Evolutionary conservation across 2,888 invertebrate species (phyloP).

Genomic region (Acutogordius australiensis): DNA sequence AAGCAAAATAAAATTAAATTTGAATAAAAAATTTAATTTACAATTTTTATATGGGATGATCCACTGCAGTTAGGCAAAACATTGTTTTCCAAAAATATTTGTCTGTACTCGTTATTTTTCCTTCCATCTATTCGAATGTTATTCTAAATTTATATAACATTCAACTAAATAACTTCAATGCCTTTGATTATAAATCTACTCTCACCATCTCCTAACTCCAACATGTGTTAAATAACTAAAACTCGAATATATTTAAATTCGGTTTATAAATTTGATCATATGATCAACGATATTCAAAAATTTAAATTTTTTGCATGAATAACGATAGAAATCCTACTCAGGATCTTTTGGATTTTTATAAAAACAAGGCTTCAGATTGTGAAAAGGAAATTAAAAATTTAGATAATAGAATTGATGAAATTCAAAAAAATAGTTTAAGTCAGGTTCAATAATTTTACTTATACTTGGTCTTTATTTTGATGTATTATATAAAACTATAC

Average conservation of each 20-base stretch:
- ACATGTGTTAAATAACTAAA: too few relatives aligned
- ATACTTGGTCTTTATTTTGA: too few relatives aligned
- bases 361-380: not conserved
- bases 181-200: constrained; percentile 5
- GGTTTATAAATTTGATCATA: too few relatives aligned
- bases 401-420: not conserved
- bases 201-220: not conserved
- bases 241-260: too few relatives aligned
- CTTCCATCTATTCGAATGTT: not conserved
- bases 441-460: not conserved
- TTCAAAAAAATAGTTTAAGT: not conserved
- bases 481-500: too few relatives aligned
- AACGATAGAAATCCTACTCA: not conserved
- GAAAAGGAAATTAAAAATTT: constrained; percentile 4
- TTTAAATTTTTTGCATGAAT: not conserved
- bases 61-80: not conserved
- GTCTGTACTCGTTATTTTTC: not conserved
- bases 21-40: too few relatives aligned
- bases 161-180: not conserved
- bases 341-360: constrained; percentile 2
- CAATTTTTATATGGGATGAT: not conserved
- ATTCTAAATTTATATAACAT: not conserved
- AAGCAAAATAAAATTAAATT: too few relatives aligned
- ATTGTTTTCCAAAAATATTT: not conserved
- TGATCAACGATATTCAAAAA: too few relatives aligned